Percentiles rank a stretch among this genome's conserved stretches.
Evolutionary conservation across 2,113 vertebrate species (phyloP).

Genomic region (Pogona vitticeps): DNA sequence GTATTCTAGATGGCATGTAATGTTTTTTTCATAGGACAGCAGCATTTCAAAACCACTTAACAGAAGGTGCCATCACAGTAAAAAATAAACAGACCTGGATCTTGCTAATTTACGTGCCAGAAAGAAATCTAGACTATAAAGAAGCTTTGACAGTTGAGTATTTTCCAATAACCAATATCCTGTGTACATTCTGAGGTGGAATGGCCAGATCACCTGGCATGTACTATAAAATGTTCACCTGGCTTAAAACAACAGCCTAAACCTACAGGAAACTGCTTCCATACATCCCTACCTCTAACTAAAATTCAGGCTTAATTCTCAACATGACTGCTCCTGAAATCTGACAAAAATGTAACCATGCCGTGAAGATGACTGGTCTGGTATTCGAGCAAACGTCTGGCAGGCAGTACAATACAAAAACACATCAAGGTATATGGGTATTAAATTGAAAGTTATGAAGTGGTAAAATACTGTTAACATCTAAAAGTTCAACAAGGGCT

Average conservation of each 20-base stretch:
- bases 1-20: not conserved
- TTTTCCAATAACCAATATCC: not conserved
- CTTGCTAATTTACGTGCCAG: not conserved
- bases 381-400: not conserved
- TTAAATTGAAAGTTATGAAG: not conserved
- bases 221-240: not conserved
- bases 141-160: not conserved
- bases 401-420: constrained; percentile 6
- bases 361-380: not conserved
- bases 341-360: not conserved
- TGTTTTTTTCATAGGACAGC: not conserved
- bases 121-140: not conserved
- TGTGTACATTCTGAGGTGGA: not conserved
- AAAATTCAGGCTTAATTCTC: not conserved
- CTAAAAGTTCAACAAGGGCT: not conserved
- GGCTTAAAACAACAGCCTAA: not conserved
- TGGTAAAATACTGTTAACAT: not conserved
- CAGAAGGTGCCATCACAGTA: no score
- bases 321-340: not conserved
- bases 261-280: not conserved
- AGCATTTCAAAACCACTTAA: not conserved
- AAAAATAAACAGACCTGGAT: not conserved
- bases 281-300: not conserved
- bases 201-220: not conserved
- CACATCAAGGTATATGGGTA: not conserved